These are phyloP conservation scores for Manis pentadactyla DNA, from an alignment of 2,797 vertebrate genomes.

Conservation along the genomic window DNA sequence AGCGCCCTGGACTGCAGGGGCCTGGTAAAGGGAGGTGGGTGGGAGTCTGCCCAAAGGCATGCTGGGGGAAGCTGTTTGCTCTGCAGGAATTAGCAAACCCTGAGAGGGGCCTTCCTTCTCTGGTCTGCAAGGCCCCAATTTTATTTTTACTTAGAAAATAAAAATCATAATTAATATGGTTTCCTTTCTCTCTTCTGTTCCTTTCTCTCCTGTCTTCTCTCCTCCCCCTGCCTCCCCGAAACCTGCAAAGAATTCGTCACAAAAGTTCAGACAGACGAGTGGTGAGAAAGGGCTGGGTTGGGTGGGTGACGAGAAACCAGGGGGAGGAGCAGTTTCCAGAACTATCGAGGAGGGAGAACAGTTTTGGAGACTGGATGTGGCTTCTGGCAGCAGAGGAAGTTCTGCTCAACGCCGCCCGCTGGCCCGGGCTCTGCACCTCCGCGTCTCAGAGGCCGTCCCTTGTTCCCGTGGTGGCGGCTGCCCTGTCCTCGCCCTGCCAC, in stretches of 20 bases:
- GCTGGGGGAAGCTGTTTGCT: neutral
- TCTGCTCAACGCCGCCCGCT: rapidly evolving
- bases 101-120: neutral
- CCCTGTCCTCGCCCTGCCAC: neutral
- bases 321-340: neutral
- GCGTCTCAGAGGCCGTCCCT: rapidly evolving
- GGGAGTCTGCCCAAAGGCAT: rapidly evolving
- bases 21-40: neutral
- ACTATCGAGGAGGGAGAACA: rapidly evolving
- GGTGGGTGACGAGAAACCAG: neutral
- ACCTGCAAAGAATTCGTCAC: no score
- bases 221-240: neutral
- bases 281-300: neutral
- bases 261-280: neutral
- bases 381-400: neutral
- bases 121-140: neutral
- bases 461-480: rapidly evolving
- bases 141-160: neutral
- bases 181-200: neutral
- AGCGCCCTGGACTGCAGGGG: neutral
- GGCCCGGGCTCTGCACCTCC: rapidly evolving
- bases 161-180: neutral
- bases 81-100: neutral
- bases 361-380: neutral
- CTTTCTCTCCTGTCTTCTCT: neutral